Base-by-base conservation (phyloP, 2,888 invertebrate genomes). In the Cremastinae sp. region DNA sequence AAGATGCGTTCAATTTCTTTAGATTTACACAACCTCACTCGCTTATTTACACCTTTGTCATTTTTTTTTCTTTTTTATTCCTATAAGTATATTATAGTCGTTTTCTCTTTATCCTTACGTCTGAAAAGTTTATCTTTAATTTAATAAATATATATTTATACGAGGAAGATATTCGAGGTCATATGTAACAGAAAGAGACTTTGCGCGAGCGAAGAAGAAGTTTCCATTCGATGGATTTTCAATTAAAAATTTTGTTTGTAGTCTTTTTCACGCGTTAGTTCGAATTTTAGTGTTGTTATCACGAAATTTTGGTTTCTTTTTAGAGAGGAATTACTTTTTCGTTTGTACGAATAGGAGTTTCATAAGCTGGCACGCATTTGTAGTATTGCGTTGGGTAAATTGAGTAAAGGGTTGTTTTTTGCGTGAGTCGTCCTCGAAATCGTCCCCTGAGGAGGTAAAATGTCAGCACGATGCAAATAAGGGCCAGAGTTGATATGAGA, bases 341-440 rank as follows among this genome's bases (percentile, higher is more conserved):
- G 78, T 82, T 85, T 73, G 83, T 84, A 77, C 84, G 87, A 51
- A 82, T 81, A 66, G 86, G 85, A 3, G 86, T 83, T 65, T 88
- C 88, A 78, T 88, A 88, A 41, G 82, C 86, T 18, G 88, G 88
- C 45, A 89, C 87, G 78, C 86, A 87, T 74, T 88, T 88, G 83
- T 89, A 89, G 79, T 89, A 89, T 78, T 89, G 88, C 64, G 87
- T 84, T 14, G 86, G 86, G 41, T 86, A 86, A 8, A 83, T 81
- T 4, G 84, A 78, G 47, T 82, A 85, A 0, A 84, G 75, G 1
- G 81, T 78, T 22, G 85, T 85, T 39, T 85, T 82, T 0, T 88
- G 85, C 9, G 85, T 83, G 1, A 88, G 78, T 16, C 87, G 85
- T 5, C 85, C 87, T 0, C 87, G 86, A 75, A 88, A 87, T 78